A percentile compares a stretch with the other conserved stretches of the same genome.
Conservation (phyloP, 2,797 vertebrate species). For the Hylomyscus alleni region DNA sequence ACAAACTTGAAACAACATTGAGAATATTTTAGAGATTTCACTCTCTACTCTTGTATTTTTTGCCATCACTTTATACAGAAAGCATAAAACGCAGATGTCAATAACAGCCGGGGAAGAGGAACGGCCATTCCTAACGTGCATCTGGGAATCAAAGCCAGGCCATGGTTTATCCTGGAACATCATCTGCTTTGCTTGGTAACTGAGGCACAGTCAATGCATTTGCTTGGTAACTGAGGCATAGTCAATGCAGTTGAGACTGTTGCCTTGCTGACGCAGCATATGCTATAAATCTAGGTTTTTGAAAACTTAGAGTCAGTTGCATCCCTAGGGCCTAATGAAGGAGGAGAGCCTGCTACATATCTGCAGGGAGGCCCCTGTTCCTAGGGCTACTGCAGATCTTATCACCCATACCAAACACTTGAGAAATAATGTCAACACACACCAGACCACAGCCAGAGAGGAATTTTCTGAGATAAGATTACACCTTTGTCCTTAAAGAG, state of each 20-base stretch:
- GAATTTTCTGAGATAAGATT: conserved; percentile 84
- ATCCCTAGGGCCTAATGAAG: conserved; percentile 58
- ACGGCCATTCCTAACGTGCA: not conserved
- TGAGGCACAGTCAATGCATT: not conserved
- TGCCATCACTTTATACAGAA: conserved; percentile 52
- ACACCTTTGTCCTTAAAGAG: conserved; percentile 71
- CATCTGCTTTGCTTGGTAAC: not conserved
- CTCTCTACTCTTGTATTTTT: conserved; percentile 28
- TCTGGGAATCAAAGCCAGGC: not conserved
- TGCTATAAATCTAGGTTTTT: conserved; percentile 60
- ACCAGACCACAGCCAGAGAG: conserved; percentile 75
- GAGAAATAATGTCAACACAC: conserved; percentile 82
- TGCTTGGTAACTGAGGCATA: not conserved
- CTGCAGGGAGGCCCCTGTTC: conserved; percentile 68
- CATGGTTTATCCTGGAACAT: not conserved
- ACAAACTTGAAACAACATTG: conserved; percentile 34
- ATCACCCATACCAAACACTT: conserved; percentile 79
- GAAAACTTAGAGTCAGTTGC: conserved; percentile 47
- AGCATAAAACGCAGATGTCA: conserved; percentile 24
- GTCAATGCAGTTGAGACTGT: not conserved
- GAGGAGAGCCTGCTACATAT: conserved; percentile 72
- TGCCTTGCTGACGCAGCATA: conserved; percentile 64
- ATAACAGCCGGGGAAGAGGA: not conserved
- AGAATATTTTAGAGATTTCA: conserved; percentile 54
- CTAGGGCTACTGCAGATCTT: conserved; percentile 69